A percentile compares a stretch with the other conserved stretches of the same genome.
Evolutionary conservation across 2,888 invertebrate species (phyloP).

Genomic region (Lottia gigantea): DNA sequence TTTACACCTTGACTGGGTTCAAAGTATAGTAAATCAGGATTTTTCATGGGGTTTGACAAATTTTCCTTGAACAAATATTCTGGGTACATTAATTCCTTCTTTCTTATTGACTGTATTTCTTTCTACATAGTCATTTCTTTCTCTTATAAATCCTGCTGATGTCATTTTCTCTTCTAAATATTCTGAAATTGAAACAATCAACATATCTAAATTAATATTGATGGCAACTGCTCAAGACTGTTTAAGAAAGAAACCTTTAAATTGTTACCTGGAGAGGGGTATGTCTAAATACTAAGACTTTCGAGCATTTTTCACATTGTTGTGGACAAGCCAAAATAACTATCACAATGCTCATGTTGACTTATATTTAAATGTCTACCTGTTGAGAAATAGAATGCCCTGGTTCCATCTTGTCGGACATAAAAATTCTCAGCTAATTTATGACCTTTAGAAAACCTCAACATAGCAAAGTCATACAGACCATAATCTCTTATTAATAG

Average conservation of each 20-base stretch:
- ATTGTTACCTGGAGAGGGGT: background rate
- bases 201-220: background rate
- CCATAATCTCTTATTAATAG: slow-evolving; percentile 94
- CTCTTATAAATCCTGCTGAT: slow-evolving; percentile 78
- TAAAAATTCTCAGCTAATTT: slow-evolving; percentile 94
- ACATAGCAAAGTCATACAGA: slow-evolving; percentile 93
- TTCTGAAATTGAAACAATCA: slow-evolving; percentile 70
- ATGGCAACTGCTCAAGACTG: no score
- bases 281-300: background rate
- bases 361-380: slow-evolving; percentile 48
- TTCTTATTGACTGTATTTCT: slow-evolving; percentile 91
- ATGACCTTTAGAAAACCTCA: slow-evolving; percentile 91
- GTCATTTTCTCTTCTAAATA: slow-evolving; percentile 77
- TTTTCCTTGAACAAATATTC: slow-evolving; percentile 88
- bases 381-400: slow-evolving; percentile 73
- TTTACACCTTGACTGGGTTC: no score
- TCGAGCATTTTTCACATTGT: background rate
- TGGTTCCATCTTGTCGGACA: slow-evolving; percentile 95
- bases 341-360: no score
- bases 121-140: slow-evolving; percentile 82
- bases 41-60: slow-evolving; percentile 47
- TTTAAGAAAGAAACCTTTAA: no score
- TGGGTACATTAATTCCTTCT: slow-evolving; percentile 88
- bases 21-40: background rate
- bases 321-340: background rate